Percentiles rank a stretch among this genome's conserved stretches.
phyloP scores from a whole-genome alignment of 2,113 vertebrate species.

The Menura novaehollandiae region DNA sequence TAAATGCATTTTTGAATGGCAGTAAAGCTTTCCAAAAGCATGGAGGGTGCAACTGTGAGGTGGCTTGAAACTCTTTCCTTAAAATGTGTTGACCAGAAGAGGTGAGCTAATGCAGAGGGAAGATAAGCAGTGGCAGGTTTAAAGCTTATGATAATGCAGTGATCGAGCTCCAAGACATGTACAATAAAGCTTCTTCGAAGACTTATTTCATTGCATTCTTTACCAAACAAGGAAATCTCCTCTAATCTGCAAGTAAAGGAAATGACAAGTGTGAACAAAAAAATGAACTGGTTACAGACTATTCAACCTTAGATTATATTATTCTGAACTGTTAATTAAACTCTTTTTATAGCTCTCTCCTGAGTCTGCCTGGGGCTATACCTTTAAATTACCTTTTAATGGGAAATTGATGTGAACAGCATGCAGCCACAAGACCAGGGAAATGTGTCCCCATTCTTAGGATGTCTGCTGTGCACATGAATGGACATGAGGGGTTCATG shows the following conservation, averaged over 20 bases:
- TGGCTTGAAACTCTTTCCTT: not conserved
- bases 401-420: conserved; percentile 58
- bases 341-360: conserved; percentile 63
- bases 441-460: conserved; percentile 41
- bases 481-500: conserved; percentile 30
- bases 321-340: conserved; percentile 66
- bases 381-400: conserved; percentile 48
- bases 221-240: conserved; percentile 53
- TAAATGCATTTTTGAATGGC: not conserved
- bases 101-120: not conserved
- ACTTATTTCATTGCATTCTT: conserved; percentile 34
- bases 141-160: not conserved
- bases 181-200: conserved; percentile 32
- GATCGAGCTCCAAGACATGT: not conserved
- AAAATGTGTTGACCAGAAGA: not conserved
- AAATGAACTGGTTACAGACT: conserved; percentile 33
- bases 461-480: conserved; percentile 32
- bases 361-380: conserved; percentile 43
- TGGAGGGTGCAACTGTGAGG: not conserved
- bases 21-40: not conserved
- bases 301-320: conserved; percentile 50
- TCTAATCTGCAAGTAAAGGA: conserved; percentile 40
- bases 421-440: conserved; percentile 39
- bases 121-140: conserved; percentile 10
- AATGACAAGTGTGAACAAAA: conserved; percentile 52